phyloP scores from a whole-genome alignment of 30 jellyfish, hydroid and myxozoan genomes.

The Aurelia sp. region DNA sequence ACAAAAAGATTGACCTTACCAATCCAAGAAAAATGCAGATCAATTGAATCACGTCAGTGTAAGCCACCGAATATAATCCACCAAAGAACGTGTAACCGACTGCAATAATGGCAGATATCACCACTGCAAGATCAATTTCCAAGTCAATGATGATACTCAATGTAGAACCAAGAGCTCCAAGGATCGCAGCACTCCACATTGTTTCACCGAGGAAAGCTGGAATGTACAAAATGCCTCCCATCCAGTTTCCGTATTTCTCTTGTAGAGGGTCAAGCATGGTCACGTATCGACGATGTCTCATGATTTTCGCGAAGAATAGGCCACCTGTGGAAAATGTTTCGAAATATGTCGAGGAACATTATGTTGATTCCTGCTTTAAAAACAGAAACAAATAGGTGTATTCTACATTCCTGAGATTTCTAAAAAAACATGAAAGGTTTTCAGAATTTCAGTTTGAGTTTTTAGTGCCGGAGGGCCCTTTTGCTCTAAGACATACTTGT shows the following conservation, averaged over 20 bases:
- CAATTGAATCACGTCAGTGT: constrained; percentile 80
- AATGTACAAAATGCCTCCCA: constrained; percentile 79
- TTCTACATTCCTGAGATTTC: no score
- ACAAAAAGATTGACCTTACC: constrained; percentile 10
- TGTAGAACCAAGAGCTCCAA: constrained; percentile 87
- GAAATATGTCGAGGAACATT: no score
- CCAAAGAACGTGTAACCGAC: constrained; percentile 88
- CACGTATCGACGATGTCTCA: constrained; percentile 63
- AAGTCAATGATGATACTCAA: constrained; percentile 76
- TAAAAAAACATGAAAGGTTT: no score
- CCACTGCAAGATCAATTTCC: constrained; percentile 66
- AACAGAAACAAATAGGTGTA: no score
- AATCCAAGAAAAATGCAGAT: constrained; percentile 76
- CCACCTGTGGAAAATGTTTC: constrained; percentile 54
- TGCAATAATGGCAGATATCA: constrained; percentile 76
- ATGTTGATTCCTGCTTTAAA: no score
- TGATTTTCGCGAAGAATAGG: constrained; percentile 73
- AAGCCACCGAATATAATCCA: constrained; percentile 84
- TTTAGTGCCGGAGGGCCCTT: no score
- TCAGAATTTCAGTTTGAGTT: no score
- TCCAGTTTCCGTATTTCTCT: constrained; percentile 78
- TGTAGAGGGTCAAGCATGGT: constrained; percentile 90
- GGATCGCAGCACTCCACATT: constrained; percentile 80
- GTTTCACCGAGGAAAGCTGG: constrained; percentile 90
- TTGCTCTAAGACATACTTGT: no score